Conservation (phyloP, 2,797 vertebrate species). For the Pangasius sanitwongsei region DNA sequence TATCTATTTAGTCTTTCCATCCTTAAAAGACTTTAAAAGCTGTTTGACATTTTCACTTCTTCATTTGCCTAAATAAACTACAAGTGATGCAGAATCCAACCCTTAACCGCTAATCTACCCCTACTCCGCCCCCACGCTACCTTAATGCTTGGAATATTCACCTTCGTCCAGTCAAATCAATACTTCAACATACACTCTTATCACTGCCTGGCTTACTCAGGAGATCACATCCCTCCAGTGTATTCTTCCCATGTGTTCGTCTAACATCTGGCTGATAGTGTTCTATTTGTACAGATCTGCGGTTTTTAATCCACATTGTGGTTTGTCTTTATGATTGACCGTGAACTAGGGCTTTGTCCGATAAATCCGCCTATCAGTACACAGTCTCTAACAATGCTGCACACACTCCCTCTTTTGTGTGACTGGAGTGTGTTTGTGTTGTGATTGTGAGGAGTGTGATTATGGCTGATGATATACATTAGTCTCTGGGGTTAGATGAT, state of each 20-base stretch:
- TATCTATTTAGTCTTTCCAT: background rate
- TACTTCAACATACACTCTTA: conserved; percentile 11
- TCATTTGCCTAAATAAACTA: background rate
- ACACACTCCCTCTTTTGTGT: conserved; percentile 13
- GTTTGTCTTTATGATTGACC: conserved; percentile 43
- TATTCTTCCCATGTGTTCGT: background rate
- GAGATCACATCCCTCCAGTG: conserved; percentile 8
- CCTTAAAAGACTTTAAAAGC: background rate
- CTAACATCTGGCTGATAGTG: conserved; percentile 22
- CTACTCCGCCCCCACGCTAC: background rate
- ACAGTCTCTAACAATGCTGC: conserved; percentile 28
- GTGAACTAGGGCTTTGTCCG: conserved; percentile 31
- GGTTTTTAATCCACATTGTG: conserved; percentile 33
- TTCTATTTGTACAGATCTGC: conserved; percentile 22
- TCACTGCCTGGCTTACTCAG: conserved; percentile 1
- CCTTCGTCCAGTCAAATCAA: conserved; percentile 30
- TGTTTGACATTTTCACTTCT: background rate
- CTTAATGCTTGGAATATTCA: conserved; percentile 7
- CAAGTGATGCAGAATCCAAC: background rate
- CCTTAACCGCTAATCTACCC: background rate
- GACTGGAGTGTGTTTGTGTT: background rate
- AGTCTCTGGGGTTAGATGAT: conserved; percentile 64
- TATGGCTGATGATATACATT: conserved; percentile 70
- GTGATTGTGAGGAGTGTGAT: conserved; percentile 49
- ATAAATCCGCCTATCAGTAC: conserved; percentile 44